Percentiles rank a stretch among this genome's conserved stretches.
Evolutionary conservation across 2,888 invertebrate genomes (phyloP).

Genomic region (Mylabris sibirica): DNA sequence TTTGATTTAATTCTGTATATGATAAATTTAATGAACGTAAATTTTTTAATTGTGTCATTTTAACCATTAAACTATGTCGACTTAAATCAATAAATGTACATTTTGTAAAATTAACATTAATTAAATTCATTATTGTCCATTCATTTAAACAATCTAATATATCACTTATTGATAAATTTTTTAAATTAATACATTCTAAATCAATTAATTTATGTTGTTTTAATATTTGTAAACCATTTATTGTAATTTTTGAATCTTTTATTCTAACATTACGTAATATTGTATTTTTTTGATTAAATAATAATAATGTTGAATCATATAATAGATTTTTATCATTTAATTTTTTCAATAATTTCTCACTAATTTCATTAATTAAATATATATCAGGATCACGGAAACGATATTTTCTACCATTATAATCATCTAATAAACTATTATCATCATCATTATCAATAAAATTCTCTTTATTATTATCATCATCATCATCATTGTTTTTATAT

Average conservation of each 20-base stretch:
- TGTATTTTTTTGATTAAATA: conserved; percentile 69
- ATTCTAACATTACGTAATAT: conserved; percentile 68
- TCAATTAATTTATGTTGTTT: conserved; percentile 70
- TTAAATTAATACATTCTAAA: conserved; percentile 68
- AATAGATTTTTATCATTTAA: conserved; percentile 68
- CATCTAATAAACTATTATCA: conserved; percentile 21
- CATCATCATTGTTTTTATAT: conserved; percentile 33
- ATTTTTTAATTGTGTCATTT: conserved; percentile 68
- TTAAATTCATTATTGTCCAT: conserved; percentile 70
- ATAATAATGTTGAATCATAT: conserved; percentile 67
- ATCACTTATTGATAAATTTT: conserved; percentile 66
- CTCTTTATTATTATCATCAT: conserved; percentile 39
- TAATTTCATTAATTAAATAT: conserved; percentile 67
- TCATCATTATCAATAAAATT: conserved; percentile 37
- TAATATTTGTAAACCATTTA: conserved; percentile 68
- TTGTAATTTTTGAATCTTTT: conserved; percentile 67
- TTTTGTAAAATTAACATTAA: conserved; percentile 68
- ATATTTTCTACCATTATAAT: conserved; percentile 44
- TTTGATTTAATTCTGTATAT: conserved; percentile 73
- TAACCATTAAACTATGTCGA: conserved; percentile 62
- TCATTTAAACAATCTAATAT: conserved; percentile 68
- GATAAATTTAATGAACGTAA: conserved; percentile 70
- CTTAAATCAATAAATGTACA: conserved; percentile 68
- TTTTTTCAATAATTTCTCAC: conserved; percentile 65
- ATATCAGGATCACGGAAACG: conserved; percentile 65